phyloP scores from a whole-genome alignment of 1,140 invertebrate genomes.

The Rhopalosiphum padi region DNA sequence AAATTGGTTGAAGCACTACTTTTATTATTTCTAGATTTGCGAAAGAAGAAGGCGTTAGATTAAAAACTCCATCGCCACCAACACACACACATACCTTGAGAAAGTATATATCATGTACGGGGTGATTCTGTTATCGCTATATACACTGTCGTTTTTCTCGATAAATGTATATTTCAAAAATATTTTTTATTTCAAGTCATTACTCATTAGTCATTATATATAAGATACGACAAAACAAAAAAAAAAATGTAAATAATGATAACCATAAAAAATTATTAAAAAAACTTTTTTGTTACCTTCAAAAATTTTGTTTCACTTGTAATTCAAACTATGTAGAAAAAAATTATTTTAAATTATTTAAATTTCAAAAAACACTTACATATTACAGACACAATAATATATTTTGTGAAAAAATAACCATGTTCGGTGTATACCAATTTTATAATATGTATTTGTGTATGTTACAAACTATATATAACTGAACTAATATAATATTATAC shows the following conservation, averaged over 20 bases:
- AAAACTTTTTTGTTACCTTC: too few relatives aligned
- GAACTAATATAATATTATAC: too few relatives aligned
- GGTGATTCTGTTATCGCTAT: neutral
- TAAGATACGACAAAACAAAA: neutral
- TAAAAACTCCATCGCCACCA: neutral
- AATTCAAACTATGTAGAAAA: neutral
- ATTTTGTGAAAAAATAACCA: too few relatives aligned
- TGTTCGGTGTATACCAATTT: too few relatives aligned
- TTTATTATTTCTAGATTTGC: constrained; percentile 39
- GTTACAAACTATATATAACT: too few relatives aligned
- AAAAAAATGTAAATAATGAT: neutral
- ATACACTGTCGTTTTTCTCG: neutral
- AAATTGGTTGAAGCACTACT: constrained; percentile 40
- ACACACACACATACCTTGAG: neutral
- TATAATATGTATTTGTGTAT: too few relatives aligned
- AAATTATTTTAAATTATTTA: neutral
- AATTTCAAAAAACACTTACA: neutral
- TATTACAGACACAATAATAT: neutral
- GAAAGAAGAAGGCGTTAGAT: neutral
- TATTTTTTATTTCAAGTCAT: neutral
- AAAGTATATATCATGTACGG: neutral
- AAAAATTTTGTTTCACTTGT: neutral
- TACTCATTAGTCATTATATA: neutral
- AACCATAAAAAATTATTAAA: neutral
- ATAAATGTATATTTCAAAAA: neutral